Percentiles rank a stretch among this genome's conserved stretches.
These are phyloP conservation scores for Dolichallabes microphthalmus DNA, from an alignment of 2,113 vertebrate species.

Conservation along the genomic window DNA sequence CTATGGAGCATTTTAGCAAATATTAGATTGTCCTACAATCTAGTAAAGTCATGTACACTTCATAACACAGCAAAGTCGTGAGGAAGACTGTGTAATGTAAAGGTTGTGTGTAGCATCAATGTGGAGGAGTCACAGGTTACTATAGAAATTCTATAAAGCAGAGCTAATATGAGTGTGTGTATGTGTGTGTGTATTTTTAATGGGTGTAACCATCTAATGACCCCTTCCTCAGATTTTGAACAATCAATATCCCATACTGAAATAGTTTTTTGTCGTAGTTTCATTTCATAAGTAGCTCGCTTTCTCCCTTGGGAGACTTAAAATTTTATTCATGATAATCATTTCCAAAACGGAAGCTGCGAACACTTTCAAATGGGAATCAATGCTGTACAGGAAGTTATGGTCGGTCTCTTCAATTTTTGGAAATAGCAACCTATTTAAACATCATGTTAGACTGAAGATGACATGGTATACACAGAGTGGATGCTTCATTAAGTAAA, in stretches of 20 bases:
- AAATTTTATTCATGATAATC: neutral
- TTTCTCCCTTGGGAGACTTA: neutral
- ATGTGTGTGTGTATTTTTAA: too few relatives aligned
- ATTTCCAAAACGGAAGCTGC: neutral
- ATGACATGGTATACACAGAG: neutral
- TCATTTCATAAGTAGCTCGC: constrained; percentile 22
- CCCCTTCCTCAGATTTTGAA: neutral
- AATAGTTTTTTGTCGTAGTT: neutral
- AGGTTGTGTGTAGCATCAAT: neutral
- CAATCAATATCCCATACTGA: neutral
- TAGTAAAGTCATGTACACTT: too few relatives aligned
- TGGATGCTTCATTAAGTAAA: too few relatives aligned
- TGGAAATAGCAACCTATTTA: too few relatives aligned
- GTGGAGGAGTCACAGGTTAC: neutral
- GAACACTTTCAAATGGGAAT: constrained; percentile 5
- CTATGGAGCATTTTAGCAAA: neutral
- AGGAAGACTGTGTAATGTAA: neutral
- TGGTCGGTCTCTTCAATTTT: neutral
- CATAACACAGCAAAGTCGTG: neutral
- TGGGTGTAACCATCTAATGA: neutral
- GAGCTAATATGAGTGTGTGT: neutral
- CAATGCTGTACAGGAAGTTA: neutral
- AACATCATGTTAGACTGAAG: too few relatives aligned
- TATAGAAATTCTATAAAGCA: neutral
- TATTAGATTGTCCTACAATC: neutral